Percentiles rank a stretch among this genome's conserved stretches.
phyloP scores from a whole-genome alignment of 2,797 vertebrate genomes.

The Meriones psammophilus region DNA sequence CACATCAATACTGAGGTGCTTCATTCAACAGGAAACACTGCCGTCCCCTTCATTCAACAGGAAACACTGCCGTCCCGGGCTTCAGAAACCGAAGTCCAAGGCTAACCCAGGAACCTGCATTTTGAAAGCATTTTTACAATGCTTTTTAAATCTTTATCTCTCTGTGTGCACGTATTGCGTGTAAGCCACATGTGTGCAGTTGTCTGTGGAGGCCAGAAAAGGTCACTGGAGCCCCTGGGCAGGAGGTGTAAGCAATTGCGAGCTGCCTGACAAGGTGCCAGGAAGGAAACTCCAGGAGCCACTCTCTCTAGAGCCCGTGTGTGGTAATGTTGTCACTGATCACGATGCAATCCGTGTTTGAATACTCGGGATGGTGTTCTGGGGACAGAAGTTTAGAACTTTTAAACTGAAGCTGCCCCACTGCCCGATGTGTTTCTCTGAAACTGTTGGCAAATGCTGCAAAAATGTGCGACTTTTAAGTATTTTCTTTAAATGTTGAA shows the following conservation, averaged over 20 bases:
- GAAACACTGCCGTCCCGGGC: not conserved
- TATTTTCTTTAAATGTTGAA: constrained; percentile 28
- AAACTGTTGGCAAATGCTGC: constrained; percentile 52
- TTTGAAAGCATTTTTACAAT: not conserved
- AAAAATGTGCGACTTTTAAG: not conserved
- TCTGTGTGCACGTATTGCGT: not conserved
- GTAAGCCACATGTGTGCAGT: not conserved
- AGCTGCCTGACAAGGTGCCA: not conserved
- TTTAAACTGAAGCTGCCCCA: not conserved
- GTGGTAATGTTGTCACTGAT: not conserved
- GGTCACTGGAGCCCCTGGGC: not conserved
- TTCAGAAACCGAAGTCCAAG: not conserved
- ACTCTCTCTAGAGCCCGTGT: not conserved
- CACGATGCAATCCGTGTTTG: not conserved
- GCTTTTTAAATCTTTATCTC: not conserved
- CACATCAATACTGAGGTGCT: accelerated
- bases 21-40: accelerated
- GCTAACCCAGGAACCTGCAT: not conserved
- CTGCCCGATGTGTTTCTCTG: not conserved
- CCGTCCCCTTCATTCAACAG: accelerated
- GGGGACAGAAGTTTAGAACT: not conserved
- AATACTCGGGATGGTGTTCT: not conserved
- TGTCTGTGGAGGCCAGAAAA: not conserved
- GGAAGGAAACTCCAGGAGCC: too few species aligned
- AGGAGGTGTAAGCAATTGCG: too few species aligned